phyloP scores from a whole-genome alignment of 1,140 invertebrate genomes.

The Drosophila lacertosa region DNA sequence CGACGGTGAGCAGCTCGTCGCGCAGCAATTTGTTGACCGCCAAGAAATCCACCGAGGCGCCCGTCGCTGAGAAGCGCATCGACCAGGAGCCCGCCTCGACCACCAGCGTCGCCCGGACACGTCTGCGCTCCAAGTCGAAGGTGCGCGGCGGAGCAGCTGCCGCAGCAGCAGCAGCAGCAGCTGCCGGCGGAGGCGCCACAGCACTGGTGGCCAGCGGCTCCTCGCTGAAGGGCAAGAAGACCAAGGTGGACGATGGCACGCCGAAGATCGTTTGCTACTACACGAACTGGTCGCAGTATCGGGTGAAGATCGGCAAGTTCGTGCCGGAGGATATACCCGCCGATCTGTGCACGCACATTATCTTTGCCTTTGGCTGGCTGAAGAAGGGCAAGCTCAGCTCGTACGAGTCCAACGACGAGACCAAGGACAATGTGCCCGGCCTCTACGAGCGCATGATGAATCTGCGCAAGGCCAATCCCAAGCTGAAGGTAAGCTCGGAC shows the following conservation, averaged over 20 bases:
- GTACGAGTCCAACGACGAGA: conserved; percentile 96
- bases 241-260: conserved; percentile 87
- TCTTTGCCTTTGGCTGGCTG: conserved; percentile 98
- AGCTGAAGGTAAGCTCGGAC: conserved; percentile 87
- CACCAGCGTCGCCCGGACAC: conserved; percentile 87
- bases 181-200: conserved; percentile 86
- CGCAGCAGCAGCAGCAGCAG: conserved; percentile 86
- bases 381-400: conserved; percentile 96
- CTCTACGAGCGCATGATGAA: conserved; percentile 93
- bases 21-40: conserved; percentile 84
- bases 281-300: conserved; percentile 98
- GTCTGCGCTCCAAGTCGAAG: conserved; percentile 87
- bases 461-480: conserved; percentile 94
- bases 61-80: conserved; percentile 84
- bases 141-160: conserved; percentile 85
- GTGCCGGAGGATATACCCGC: conserved; percentile 97
- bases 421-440: conserved; percentile 95
- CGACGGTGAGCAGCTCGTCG: conserved; percentile 83
- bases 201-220: conserved; percentile 86
- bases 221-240: conserved; percentile 85
- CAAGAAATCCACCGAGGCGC: conserved; percentile 81
- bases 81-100: conserved; percentile 86
- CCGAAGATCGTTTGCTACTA: conserved; percentile 96
- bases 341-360: conserved; percentile 97
- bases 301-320: conserved; percentile 96